Base-by-base conservation (phyloP, 2,888 invertebrate genomes). In the Selenia dentaria region DNA sequence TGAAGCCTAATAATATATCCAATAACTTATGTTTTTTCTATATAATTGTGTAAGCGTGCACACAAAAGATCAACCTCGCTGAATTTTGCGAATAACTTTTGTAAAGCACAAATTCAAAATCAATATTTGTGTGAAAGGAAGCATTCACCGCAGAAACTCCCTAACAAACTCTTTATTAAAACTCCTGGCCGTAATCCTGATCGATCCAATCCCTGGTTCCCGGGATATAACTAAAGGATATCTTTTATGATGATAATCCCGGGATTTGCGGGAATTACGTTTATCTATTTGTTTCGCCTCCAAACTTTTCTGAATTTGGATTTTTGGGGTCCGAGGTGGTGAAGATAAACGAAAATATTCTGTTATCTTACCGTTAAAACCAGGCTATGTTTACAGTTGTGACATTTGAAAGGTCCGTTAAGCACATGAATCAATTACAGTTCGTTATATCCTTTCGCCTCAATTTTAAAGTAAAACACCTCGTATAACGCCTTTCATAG, bases 271-370 rank as follows among this genome's bases (percentile, higher is more conserved):
- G 25, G 52, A 50, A 50, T 56, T 56, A 55, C 44, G 47, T 44
- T 50, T 52, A 56, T 52, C 55, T 55, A 56, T 56, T 16, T 56
- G 52, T 56, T 51, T 50, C 36, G 52, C 44, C 40, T 46, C 35
- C 22, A 46, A 52, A 52, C 36, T 55, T 52, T 16, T 33, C 24
- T 16, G 41, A 46, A 36, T 49, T 51, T 39, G 38, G 46, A 41
- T 51, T 48, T 46, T 55, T 55, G 37, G 47, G 41, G 38, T 34
- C 43, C 25, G 13, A 42, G 34, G 38, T 37, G 35, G 47, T 39
- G 4, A 13, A 10, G 25, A 27, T 11, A 38, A 26, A 40, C 2
- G 25, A 10, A 25, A 10, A 10, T 16, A 4, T 16, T 16, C n/a
- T n/a, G n/a, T n/a, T n/a, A n/a, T n/a, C n/a, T n/a, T n/a, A n/a